These are phyloP conservation scores for Parus major DNA, from an alignment of 2,113 vertebrate species.

Conservation along the genomic window DNA sequence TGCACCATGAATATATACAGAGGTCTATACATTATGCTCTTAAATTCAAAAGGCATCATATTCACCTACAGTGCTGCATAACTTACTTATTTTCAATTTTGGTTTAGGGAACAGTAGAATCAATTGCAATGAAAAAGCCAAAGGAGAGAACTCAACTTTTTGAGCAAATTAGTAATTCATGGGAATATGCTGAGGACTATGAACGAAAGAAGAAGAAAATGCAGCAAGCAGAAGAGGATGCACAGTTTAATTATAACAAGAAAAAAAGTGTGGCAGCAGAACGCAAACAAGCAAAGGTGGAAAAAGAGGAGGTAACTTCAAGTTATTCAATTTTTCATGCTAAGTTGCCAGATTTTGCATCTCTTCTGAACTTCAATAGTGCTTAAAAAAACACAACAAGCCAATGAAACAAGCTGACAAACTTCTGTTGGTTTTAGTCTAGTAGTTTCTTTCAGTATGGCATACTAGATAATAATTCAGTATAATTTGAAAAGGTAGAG, in stretches of 20 bases:
- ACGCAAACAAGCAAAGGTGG: conserved; percentile 83
- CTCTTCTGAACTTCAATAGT: not conserved
- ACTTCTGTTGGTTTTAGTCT: not conserved
- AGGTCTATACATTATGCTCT: not conserved
- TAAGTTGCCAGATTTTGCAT: not conserved
- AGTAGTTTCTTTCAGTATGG: not conserved
- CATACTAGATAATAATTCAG: not conserved
- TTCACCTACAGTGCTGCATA: not conserved
- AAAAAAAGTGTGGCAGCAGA: conserved; percentile 85
- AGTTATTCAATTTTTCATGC: not conserved
- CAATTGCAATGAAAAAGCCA: conserved; percentile 89
- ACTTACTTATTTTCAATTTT: not conserved
- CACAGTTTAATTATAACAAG: conserved; percentile 89
- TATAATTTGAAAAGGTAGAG: not conserved
- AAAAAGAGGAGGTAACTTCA: conserved; percentile 85
- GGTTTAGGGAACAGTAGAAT: conserved; percentile 89
- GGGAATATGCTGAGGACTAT: conserved; percentile 83
- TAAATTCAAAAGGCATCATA: not conserved
- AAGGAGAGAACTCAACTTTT: conserved; percentile 91
- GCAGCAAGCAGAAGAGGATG: conserved; percentile 85
- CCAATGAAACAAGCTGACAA: not conserved
- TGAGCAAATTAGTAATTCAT: conserved; percentile 88
- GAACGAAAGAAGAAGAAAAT: conserved; percentile 80
- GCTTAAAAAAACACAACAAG: not conserved
- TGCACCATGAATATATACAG: fast-evolving